Percentiles rank a stretch among this genome's conserved stretches.
Evolutionary conservation across 2,888 invertebrate species (phyloP).

Genomic region (Bombylius major): DNA sequence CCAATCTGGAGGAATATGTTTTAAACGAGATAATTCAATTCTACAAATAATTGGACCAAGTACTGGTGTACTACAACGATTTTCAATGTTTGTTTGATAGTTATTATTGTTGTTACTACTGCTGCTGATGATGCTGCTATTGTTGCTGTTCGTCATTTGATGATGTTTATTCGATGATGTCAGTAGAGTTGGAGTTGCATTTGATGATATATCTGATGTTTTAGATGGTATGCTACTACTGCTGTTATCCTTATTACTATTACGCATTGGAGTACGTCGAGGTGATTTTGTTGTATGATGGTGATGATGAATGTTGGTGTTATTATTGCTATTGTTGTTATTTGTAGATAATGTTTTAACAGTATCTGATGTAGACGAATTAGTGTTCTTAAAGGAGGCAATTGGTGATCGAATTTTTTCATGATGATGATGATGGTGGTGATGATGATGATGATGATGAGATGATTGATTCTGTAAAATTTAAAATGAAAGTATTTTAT

Average conservation of each 20-base stretch:
- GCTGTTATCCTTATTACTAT: constrained; percentile 3
- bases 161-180: not conserved
- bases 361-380: not conserved
- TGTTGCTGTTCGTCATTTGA: constrained; percentile 3
- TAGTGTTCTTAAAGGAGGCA: constrained; percentile 18
- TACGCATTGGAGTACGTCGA: not conserved
- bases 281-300: constrained; percentile 3
- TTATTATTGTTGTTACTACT: constrained; percentile 13
- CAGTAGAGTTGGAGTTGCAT: constrained; percentile 3
- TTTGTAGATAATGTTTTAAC: not conserved
- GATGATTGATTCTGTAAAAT: constrained; percentile 31
- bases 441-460: constrained; percentile 4
- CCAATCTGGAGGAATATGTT: constrained; percentile 27
- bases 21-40: constrained; percentile 29
- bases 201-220: constrained; percentile 1
- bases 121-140: constrained; percentile 15
- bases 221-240: not conserved
- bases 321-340: constrained; percentile 1
- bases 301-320: not conserved
- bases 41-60: constrained; percentile 26
- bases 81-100: constrained; percentile 4
- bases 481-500: not conserved
- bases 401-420: constrained; percentile 21
- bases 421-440: constrained; percentile 6
- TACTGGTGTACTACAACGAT: constrained; percentile 11